These are phyloP conservation scores for Caranx ignobilis DNA, from an alignment of 2,113 vertebrate species.

Conservation along the genomic window DNA sequence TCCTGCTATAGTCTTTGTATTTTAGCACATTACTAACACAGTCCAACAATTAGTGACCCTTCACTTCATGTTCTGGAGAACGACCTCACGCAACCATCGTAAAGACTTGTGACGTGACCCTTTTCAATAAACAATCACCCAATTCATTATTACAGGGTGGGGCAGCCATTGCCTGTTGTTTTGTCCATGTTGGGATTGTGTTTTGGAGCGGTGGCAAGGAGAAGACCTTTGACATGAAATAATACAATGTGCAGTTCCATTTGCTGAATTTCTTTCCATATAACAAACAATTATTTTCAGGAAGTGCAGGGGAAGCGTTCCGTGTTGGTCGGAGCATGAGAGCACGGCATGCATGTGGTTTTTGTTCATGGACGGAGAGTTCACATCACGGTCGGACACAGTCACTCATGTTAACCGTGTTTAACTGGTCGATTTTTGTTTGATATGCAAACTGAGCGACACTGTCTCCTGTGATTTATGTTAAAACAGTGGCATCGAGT, in stretches of 20 bases:
- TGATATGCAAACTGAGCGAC: slow-evolving; percentile 53
- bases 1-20: slow-evolving; percentile 11
- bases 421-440: slow-evolving; percentile 44
- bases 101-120: slow-evolving; percentile 49
- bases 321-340: slow-evolving; percentile 31
- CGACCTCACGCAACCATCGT: slow-evolving; percentile 34
- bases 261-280: slow-evolving; percentile 59
- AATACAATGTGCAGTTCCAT: slow-evolving; percentile 47
- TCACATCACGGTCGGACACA: slow-evolving; percentile 30
- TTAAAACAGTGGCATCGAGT: background rate
- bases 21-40: slow-evolving; percentile 36
- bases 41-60: slow-evolving; percentile 22
- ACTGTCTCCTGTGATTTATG: slow-evolving; percentile 31
- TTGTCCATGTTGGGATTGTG: slow-evolving; percentile 23
- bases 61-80: slow-evolving; percentile 41
- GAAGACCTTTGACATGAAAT: slow-evolving; percentile 47
- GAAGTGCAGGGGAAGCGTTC: slow-evolving; percentile 52
- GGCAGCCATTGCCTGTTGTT: slow-evolving; percentile 36
- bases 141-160: slow-evolving; percentile 69
- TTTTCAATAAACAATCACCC: slow-evolving; percentile 60
- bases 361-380: slow-evolving; percentile 41
- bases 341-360: slow-evolving; percentile 53
- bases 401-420: slow-evolving; percentile 30
- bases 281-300: slow-evolving; percentile 66
- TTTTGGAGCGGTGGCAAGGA: slow-evolving; percentile 57